Conservation (phyloP, 2,113 vertebrate species). For the Capreolus pygargus region DNA sequence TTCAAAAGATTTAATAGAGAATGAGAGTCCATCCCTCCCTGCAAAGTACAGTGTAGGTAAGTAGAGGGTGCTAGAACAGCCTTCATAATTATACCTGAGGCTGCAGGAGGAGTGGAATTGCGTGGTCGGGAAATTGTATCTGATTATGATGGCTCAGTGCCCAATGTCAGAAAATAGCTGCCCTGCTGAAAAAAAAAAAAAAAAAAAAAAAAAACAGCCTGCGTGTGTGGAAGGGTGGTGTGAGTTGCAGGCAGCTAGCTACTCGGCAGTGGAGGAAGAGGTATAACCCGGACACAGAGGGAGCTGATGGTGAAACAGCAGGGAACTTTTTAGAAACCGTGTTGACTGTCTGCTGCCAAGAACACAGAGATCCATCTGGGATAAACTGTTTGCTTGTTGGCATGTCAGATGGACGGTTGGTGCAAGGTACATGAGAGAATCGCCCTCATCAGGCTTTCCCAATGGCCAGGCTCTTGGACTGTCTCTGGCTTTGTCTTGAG, state of each 20-base stretch:
- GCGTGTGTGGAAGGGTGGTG: rapidly evolving
- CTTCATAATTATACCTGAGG: slow-evolving; percentile 50
- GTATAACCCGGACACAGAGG: not conserved
- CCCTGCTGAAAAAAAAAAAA: not conserved
- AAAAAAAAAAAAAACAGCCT: not conserved
- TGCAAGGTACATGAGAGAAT: not conserved
- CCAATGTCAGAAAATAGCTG: slow-evolving; percentile 23
- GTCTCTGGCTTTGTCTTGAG: not conserved
- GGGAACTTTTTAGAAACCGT: not conserved
- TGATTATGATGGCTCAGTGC: not conserved
- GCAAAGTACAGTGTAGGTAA: slow-evolving; percentile 7
- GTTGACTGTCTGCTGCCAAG: not conserved
- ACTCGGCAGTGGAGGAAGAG: not conserved
- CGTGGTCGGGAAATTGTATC: slow-evolving; percentile 1
- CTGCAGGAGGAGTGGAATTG: not conserved
- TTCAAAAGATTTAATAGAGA: slow-evolving; percentile 59
- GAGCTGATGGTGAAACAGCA: not conserved
- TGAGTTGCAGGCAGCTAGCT: rapidly evolving
- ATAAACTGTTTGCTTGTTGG: not conserved
- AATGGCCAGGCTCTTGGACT: not conserved
- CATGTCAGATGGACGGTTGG: not conserved
- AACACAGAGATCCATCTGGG: not conserved
- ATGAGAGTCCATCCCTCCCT: not conserved
- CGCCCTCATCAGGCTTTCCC: not conserved
- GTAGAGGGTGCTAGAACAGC: not conserved